Conservation (phyloP, 2,113 vertebrate species). For the Cebus imitator region DNA sequence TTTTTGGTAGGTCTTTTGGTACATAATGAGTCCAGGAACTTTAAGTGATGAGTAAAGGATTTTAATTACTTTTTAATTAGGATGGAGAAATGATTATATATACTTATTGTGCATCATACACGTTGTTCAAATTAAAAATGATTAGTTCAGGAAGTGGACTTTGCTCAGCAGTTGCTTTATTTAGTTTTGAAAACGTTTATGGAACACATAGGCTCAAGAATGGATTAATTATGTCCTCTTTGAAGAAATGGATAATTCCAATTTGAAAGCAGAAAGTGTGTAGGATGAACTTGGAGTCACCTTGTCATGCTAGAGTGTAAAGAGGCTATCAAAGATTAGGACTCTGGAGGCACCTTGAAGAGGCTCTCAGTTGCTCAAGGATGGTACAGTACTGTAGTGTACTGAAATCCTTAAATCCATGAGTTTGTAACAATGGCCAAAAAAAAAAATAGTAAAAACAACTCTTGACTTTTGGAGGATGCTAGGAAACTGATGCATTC, state of each 20-base stretch:
- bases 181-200: slow-evolving; percentile 43
- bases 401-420: not conserved
- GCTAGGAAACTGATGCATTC: not conserved
- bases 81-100: not conserved
- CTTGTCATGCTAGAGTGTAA: not conserved
- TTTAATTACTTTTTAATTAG: slow-evolving; percentile 53
- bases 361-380: not conserved
- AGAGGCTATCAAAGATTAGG: not conserved
- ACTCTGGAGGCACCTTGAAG: not conserved
- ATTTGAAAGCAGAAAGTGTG: not conserved
- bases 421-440: not conserved
- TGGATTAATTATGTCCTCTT: slow-evolving; percentile 30
- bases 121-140: slow-evolving; percentile 41
- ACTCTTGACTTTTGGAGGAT: not conserved
- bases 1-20: slow-evolving; percentile 11
- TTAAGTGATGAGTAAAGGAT: slow-evolving; percentile 26
- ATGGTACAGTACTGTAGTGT: not conserved
- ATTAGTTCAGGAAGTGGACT: slow-evolving; percentile 2
- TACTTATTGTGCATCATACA: not conserved
- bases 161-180: not conserved
- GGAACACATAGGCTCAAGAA: not conserved
- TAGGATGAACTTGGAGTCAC: not conserved
- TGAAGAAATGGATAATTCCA: not conserved
- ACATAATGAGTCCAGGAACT: not conserved
- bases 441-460: not conserved